Conservation (phyloP, 1,140 invertebrate genomes). For the Calycopis cecrops region DNA sequence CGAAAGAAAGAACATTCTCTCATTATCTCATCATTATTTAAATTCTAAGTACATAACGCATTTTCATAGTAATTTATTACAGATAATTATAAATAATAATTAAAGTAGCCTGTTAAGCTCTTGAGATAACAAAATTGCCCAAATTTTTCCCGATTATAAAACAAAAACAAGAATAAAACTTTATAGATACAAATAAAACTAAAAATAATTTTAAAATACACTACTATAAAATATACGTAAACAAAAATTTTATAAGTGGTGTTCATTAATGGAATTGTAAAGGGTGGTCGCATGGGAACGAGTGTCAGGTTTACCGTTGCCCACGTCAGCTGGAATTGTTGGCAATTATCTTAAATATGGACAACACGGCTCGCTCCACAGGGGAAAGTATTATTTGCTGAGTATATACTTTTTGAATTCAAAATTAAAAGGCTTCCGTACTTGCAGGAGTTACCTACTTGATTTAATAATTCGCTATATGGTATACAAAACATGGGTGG, state of each 20-base stretch:
- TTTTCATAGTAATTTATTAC: too few relatives aligned
- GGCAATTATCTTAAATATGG: conserved; percentile 74
- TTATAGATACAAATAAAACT: too few relatives aligned
- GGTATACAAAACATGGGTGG: too few relatives aligned
- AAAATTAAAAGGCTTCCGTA: background rate
- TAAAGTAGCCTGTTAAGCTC: too few relatives aligned
- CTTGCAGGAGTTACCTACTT: background rate
- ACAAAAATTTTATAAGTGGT: conserved; percentile 68
- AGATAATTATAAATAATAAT: too few relatives aligned
- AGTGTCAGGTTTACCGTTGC: conserved; percentile 62
- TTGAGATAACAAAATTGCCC: too few relatives aligned
- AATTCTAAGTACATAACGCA: too few relatives aligned
- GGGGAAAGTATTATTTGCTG: conserved; percentile 70
- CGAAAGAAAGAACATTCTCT: too few relatives aligned
- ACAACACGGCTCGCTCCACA: conserved; percentile 62
- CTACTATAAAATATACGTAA: conserved; percentile 30
- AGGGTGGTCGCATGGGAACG: conserved; percentile 54
- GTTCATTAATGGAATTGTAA: conserved; percentile 72
- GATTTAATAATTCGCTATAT: too few relatives aligned
- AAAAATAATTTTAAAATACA: background rate
- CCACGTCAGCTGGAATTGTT: conserved; percentile 69
- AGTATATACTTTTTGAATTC: conserved; percentile 63
- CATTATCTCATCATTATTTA: too few relatives aligned
- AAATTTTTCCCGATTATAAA: too few relatives aligned
- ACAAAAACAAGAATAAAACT: too few relatives aligned